Evolutionary conservation across 1,140 invertebrate species (phyloP), one percentile per base, ranked within the genome.

Genomic region (Alviniconcha marisindica): DNA sequence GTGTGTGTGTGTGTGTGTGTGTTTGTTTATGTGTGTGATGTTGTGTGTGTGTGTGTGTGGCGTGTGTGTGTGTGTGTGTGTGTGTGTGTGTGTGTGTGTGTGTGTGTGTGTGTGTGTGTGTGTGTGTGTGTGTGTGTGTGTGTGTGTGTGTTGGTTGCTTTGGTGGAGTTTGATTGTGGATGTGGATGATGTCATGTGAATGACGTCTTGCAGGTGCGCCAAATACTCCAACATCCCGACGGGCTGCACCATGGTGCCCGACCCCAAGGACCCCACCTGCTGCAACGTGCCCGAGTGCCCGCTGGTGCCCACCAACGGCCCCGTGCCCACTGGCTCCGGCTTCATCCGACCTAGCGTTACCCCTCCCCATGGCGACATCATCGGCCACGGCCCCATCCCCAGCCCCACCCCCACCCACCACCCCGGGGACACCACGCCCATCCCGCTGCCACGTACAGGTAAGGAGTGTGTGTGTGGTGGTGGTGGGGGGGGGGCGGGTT

Each of bases 211-310:
- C 76, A 90, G 89, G 81, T 90, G 89, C 54, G 84, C 88, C 21
- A 83, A 86, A 56, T 90, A 87, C 56, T 69, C 86, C 77, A 84
- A 82, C 66, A 81, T 90, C 18, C 88, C 88, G 38, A n/a, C 86
- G 1, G 82, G 81, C 12, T 90, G 89, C 80, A 86, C 83, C 14
- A 83, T 89, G 81, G 87, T 89, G 18, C 87, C 74, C 87, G 89
- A 76, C 88, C 89, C 44, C 51, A 89, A 84, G 87, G 88, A 89
- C 73, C 89, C 89, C 54, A 78, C 81, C 24, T 90, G 89, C 74
- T 90, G 89, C 81, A 83, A 87, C 60, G 83, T 89, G 15, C 89
- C 89, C 24, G 84, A 88, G 33, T 90, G 89, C 84, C 82, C 82
- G 0, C 63, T 83, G 38, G 18, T 54, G 1, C 87, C 85, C 40